A percentile compares a stretch with the other conserved stretches of the same genome.
These are phyloP conservation scores for Apodemia zela DNA, from an alignment of 2,888 invertebrate species.

Conservation along the genomic window DNA sequence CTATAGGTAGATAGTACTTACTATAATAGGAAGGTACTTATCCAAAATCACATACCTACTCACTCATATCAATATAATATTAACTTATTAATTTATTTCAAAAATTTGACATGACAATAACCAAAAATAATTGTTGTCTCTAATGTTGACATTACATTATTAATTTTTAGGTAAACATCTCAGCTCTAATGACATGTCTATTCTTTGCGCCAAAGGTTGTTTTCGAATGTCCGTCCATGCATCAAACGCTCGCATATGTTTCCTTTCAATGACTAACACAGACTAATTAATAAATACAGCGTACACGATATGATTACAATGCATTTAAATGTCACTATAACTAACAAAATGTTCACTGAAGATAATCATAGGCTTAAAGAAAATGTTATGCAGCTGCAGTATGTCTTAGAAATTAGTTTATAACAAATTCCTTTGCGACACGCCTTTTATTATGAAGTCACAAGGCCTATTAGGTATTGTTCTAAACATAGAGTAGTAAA, in stretches of 20 bases:
- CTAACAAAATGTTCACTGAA: constrained; percentile 29
- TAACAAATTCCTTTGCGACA: constrained; percentile 58
- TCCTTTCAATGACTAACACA: not conserved
- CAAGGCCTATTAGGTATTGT: constrained; percentile 39
- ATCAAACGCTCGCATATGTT: not conserved
- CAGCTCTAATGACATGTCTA: too few relatives aligned
- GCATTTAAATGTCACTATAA: constrained; percentile 4
- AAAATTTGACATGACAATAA: too few relatives aligned
- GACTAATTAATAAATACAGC: not conserved
- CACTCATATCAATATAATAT: too few relatives aligned
- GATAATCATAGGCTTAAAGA: constrained; percentile 35
- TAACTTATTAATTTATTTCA: too few relatives aligned
- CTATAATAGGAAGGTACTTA: too few relatives aligned
- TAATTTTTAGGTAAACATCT: too few relatives aligned
- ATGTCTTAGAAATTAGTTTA: constrained; percentile 38
- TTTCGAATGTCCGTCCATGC: not conserved
- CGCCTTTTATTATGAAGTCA: constrained; percentile 72
- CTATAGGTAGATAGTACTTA: too few relatives aligned
- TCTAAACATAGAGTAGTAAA: constrained; percentile 15
- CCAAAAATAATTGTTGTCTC: too few relatives aligned
- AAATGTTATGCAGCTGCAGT: constrained; percentile 34
- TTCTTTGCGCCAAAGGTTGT: too few relatives aligned
- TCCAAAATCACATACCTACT: too few relatives aligned
- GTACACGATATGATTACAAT: not conserved
- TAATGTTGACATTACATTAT: too few relatives aligned